A percentile compares a stretch with the other conserved stretches of the same genome.
Conservation (phyloP, 1,140 invertebrate genomes). For the Lucilia sericata region DNA sequence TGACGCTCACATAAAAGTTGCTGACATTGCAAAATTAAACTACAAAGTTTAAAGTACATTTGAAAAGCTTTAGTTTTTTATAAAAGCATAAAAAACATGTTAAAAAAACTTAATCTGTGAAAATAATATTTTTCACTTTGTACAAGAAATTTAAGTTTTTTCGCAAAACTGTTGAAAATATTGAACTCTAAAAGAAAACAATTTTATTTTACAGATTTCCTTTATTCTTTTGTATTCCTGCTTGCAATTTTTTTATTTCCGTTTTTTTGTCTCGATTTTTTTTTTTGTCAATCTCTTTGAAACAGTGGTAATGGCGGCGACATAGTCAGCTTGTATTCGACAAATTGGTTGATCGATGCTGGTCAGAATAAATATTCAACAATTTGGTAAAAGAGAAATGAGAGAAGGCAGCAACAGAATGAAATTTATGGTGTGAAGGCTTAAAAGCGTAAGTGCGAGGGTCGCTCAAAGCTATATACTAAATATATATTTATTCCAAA, state of each 20-base stretch:
- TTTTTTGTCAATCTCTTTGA: background rate
- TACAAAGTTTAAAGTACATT: background rate
- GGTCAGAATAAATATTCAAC: background rate
- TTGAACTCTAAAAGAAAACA: background rate
- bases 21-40: background rate
- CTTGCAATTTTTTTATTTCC: background rate
- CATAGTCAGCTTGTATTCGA: constrained; percentile 16
- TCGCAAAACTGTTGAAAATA: background rate
- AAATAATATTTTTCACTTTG: too few relatives aligned
- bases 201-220: background rate
- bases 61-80: background rate
- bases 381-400: background rate
- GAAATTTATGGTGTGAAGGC: background rate
- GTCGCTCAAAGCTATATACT: background rate
- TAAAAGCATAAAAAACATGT: too few relatives aligned
- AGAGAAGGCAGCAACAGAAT: too few relatives aligned
- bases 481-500: too few relatives aligned
- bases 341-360: constrained; percentile 31
- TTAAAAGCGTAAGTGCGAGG: background rate
- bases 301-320: constrained; percentile 8
- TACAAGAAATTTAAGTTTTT: background rate
- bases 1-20: background rate
- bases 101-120: too few relatives aligned
- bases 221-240: background rate
- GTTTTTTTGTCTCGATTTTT: background rate